Percentiles rank a stretch among this genome's conserved stretches.
These are phyloP conservation scores for Coboldia fuscipes DNA, from an alignment of 1,140 invertebrate genomes.

Conservation along the genomic window DNA sequence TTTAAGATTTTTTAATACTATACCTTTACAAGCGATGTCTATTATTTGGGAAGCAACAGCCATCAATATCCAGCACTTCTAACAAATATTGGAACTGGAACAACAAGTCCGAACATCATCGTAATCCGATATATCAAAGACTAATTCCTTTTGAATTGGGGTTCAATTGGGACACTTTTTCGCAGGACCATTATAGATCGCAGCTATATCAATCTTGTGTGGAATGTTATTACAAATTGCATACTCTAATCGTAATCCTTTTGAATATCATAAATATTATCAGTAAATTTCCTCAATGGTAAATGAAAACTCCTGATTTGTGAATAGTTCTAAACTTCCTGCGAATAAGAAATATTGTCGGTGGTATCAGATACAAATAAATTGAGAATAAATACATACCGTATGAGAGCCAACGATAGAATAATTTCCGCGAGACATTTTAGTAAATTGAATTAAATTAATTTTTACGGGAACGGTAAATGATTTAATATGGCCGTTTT, in stretches of 20 bases:
- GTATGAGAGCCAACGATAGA: conserved; percentile 75
- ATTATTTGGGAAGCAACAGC: conserved; percentile 79
- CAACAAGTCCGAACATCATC: conserved; percentile 90
- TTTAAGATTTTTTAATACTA: conserved; percentile 22
- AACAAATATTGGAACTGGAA: conserved; percentile 69
- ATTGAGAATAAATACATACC: conserved; percentile 30
- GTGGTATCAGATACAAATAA: conserved; percentile 19
- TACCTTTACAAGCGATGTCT: conserved; percentile 61
- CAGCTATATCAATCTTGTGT: conserved; percentile 92
- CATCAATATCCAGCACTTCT: conserved; percentile 97
- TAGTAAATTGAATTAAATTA: too few species aligned
- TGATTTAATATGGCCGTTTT: too few species aligned
- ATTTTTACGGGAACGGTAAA: too few species aligned
- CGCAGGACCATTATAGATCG: conserved; percentile 33
- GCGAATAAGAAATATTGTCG: too few species aligned
- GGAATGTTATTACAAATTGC: conserved; percentile 62
- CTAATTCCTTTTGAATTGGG: conserved; percentile 50
- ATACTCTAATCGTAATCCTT: conserved; percentile 57
- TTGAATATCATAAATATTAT: conserved; percentile 72
- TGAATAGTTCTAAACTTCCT: too few species aligned
- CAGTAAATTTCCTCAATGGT: conserved; percentile 85
- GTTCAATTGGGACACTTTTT: conserved; percentile 1
- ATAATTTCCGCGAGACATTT: conserved; percentile 57
- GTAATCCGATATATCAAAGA: conserved; percentile 99
- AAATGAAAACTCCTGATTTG: conserved; percentile 85